Evolutionary conservation across 2,797 vertebrate genomes (phyloP), one percentile per base, ranked within the genome.

Genomic region (Chloroceryle amazona): DNA sequence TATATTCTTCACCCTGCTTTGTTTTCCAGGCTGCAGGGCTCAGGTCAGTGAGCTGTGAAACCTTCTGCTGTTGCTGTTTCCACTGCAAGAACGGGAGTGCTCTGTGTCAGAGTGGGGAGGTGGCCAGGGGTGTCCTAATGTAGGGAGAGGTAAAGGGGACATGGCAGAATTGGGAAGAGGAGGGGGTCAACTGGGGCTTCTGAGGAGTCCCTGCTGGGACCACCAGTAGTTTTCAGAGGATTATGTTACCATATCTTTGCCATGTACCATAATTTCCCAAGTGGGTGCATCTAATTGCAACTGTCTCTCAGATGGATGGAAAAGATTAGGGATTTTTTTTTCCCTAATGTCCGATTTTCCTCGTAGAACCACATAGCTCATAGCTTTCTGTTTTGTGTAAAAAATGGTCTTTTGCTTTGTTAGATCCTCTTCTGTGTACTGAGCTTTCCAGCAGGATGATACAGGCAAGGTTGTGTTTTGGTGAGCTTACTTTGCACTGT

Each of bases 11-110:
- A 1, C 28, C 37, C 23, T 75, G 54, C 13, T 51, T n/a, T 3
- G 11, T 74, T 49, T 9, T 95, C 52, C 76, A 52, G 74, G 81
- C 66, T 87, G 82, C 62, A 29, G 73, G 49, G 72, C 67, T 81
- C 33, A 29, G 79, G 52, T 67, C 2, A 49, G 46, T 68, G 86
- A 81, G 78, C 55, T 79, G 89, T 71, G 84, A 76, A 93, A 39
- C 42, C 57, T 92, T 68, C 75, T 91, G 89, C 84, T 93, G 44
- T 11, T 68, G 61, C 55, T 15, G 6, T 54, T 86, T 41, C 63
- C 60, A 28, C 11, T 1, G 4, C 31, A 26, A 63, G 41, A 54
- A 0, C 1, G 2, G 65, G 46, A 65, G 7, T 0, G 0, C 16
- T 72, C 41, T 42, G 15, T 4, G 1, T 26, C 0, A 0, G 55